Evolutionary conservation across 2,113 vertebrate genomes (phyloP).

Genomic region (Reinhardtius hippoglossoides): DNA sequence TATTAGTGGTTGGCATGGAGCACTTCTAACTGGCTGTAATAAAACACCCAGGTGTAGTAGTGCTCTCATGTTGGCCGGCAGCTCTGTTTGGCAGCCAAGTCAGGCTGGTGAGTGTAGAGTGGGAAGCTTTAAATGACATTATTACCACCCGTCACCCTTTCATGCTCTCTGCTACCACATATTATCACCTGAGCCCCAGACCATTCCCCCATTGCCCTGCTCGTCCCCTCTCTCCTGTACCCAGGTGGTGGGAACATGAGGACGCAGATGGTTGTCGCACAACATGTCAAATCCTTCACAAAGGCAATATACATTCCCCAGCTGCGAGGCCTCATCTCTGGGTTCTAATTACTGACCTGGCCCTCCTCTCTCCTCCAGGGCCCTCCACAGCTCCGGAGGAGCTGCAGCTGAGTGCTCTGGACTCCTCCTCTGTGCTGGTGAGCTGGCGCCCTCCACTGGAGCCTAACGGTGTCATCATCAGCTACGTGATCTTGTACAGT

Average conservation of each 20-base stretch:
- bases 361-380: conserved; percentile 77
- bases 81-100: conserved; percentile 45
- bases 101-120: conserved; percentile 20
- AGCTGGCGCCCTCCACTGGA: conserved; percentile 95
- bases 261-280: conserved; percentile 69
- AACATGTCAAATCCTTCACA: conserved; percentile 54
- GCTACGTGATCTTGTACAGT: conserved; percentile 92
- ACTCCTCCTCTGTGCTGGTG: conserved; percentile 90
- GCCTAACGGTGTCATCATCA: conserved; percentile 92
- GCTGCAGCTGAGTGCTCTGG: conserved; percentile 88
- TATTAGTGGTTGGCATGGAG: conserved; percentile 40
- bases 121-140: conserved; percentile 50
- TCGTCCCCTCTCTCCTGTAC: conserved; percentile 38
- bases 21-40: conserved; percentile 65
- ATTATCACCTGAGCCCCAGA: conserved; percentile 62
- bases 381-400: conserved; percentile 92
- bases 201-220: conserved; percentile 43
- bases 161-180: conserved; percentile 20
- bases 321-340: conserved; percentile 62
- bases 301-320: conserved; percentile 51
- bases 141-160: conserved; percentile 52
- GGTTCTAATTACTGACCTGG: conserved; percentile 67
- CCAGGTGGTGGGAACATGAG: conserved; percentile 65
- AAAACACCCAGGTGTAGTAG: conserved; percentile 67
- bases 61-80: conserved; percentile 42